Base-by-base conservation (phyloP, 2,797 vertebrate genomes). In the Propithecus perrieri region DNA sequence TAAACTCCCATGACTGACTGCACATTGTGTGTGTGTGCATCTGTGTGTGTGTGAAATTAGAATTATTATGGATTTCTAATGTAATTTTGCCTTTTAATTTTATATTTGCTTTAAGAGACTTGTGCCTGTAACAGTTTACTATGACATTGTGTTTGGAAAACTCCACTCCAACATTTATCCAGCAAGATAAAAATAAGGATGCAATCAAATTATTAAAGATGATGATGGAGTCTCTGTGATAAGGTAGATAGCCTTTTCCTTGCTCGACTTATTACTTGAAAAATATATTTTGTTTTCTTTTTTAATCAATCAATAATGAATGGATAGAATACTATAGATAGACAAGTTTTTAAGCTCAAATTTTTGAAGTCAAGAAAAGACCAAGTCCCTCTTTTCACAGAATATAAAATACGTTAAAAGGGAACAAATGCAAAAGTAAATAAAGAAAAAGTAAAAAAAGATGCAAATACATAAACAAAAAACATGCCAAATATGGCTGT, bases 1-100 rank as follows among this genome's bases (percentile, higher is more conserved):
- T 96, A 98, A 57, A 33, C 76, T 97, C 50, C 46, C 76, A 86
- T 89, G 89, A 88, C 91, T 93, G 91, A 96, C 87, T 94, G 96
- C 55, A 95, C 81, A 50, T 67, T 84, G 48, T 86, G 53, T 84
- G 71, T 86, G 43, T 79, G 28, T 85, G 75, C 91, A 41, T 17
- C 65, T 63, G 38, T 84, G 11, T 94, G 46, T 88, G 55, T 63
- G 89, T 65, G 33, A 97, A 96, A 97, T 96, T 28, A 91, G 28
- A 96, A 97, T 97, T 93, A 91, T 93, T 59, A 93, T 20, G 91
- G 76, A 91, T 96, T 94, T 71, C 78, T 69, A 87, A 50, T 0
- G 2, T 59, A 75, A 94, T 83, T 97, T 50, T 94, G 12, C 74
- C 22, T 80, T 53, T 67, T 22, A 93, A 86, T 91, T 88, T 61